Conservation (phyloP, 2,888 invertebrate genomes). For the Cerastoderma edule region DNA sequence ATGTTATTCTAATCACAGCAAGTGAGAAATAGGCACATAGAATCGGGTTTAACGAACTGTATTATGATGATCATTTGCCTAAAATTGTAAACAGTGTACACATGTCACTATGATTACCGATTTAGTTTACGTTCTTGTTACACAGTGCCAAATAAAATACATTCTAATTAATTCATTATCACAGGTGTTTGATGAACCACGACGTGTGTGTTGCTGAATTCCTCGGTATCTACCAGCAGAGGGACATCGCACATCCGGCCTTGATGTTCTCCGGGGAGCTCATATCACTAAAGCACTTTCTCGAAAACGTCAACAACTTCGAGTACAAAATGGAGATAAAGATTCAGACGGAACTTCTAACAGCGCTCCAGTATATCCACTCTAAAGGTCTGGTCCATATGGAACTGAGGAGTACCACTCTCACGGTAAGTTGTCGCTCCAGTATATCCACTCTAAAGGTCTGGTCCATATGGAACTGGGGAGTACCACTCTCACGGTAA, state of each 20-base stretch:
- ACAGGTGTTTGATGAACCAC: constrained; percentile 50
- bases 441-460: too few relatives aligned
- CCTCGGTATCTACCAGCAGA: constrained; percentile 47
- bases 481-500: too few relatives aligned
- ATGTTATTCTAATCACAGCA: too few relatives aligned
- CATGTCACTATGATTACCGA: too few relatives aligned
- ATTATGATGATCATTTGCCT: too few relatives aligned
- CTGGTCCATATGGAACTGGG: too few relatives aligned
- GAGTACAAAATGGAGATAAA: constrained; percentile 29
- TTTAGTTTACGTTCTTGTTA: too few relatives aligned
- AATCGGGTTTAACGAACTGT: too few relatives aligned
- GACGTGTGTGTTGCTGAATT: constrained; percentile 59
- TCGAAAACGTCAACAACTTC: constrained; percentile 9
- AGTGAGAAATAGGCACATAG: too few relatives aligned
- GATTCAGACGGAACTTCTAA: constrained; percentile 31
- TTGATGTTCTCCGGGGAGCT: constrained; percentile 47
- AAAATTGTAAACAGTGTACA: too few relatives aligned
- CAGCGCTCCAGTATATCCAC: constrained; percentile 53
- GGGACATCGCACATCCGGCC: constrained; percentile 43
- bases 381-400: constrained; percentile 58
- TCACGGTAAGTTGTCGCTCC: constrained; percentile 54
- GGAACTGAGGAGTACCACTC: constrained; percentile 49
- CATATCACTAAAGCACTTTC: constrained; percentile 36
- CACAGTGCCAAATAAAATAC: too few relatives aligned
- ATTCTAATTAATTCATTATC: too few relatives aligned